Evolutionary conservation across 2,888 invertebrate genomes (phyloP).

Genomic region (Leptinotarsa haldemani): DNA sequence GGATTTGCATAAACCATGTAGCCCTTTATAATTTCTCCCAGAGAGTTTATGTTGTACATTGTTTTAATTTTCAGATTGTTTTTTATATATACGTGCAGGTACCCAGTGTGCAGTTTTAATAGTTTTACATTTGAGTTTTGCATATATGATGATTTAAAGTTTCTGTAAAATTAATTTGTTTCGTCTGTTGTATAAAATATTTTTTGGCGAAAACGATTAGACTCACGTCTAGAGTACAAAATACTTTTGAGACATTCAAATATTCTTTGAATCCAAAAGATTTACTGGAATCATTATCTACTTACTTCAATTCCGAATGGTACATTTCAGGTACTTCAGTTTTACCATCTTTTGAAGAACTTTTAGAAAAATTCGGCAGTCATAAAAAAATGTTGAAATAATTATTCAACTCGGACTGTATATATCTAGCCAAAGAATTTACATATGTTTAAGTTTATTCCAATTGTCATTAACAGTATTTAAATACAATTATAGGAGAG

Average conservation of each 20-base stretch:
- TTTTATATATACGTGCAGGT: constrained; percentile 7
- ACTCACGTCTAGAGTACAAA: neutral
- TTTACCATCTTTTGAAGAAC: too few species aligned
- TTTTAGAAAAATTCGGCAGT: too few species aligned
- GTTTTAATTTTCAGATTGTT: constrained; percentile 12
- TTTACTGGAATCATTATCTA: neutral
- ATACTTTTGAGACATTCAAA: neutral
- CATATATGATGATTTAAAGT: neutral
- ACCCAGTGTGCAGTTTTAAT: neutral
- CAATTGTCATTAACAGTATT: too few species aligned
- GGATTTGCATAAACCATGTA: constrained; percentile 47
- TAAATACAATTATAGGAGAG: too few species aligned
- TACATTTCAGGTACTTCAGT: too few species aligned
- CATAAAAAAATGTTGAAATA: too few species aligned
- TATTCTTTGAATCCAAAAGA: neutral
- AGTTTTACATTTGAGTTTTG: neutral
- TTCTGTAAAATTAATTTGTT: neutral
- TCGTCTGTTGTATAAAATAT: neutral
- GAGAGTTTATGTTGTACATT: constrained; percentile 16
- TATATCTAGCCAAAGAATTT: too few species aligned
- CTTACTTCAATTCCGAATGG: too few species aligned
- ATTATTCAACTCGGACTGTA: too few species aligned
- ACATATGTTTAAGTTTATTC: too few species aligned
- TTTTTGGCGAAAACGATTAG: neutral
- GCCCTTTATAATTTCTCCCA: neutral